A percentile compares a stretch with the other conserved stretches of the same genome.
phyloP scores from a whole-genome alignment of 35 echinoderm and acorn worm genomes.

The Heliocidaris erythrogramma region DNA sequence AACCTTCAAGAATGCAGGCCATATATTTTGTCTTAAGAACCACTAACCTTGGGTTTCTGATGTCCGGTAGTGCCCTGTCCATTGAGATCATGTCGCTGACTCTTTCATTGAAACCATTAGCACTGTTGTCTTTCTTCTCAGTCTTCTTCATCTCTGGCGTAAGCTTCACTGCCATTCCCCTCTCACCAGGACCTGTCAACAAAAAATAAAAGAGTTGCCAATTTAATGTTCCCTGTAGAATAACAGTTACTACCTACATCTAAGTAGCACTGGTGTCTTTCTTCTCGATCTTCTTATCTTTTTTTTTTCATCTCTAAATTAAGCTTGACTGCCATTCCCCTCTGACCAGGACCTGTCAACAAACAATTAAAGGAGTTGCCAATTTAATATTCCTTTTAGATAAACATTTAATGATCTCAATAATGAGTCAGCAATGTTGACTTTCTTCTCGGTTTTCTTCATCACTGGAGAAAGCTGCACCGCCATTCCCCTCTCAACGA shows the following conservation, averaged over 20 bases:
- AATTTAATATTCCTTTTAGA: too few relatives aligned
- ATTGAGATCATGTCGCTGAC: constrained; percentile 89
- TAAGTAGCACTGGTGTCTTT: not conserved
- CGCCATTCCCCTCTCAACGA: too few relatives aligned
- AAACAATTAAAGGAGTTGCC: too few relatives aligned
- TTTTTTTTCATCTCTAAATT: not conserved
- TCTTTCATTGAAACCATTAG: constrained; percentile 90
- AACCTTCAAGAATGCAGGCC: too few relatives aligned
- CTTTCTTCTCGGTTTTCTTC: too few relatives aligned
- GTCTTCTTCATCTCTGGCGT: constrained; percentile 68
- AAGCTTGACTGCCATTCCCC: too few relatives aligned
- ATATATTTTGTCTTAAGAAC: too few relatives aligned
- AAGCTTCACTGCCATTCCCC: constrained; percentile 58
- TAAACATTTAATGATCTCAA: too few relatives aligned
- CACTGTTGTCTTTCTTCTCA: constrained; percentile 65
- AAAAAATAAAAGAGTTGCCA: not conserved
- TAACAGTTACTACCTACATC: not conserved
- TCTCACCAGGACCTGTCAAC: constrained; percentile 86
- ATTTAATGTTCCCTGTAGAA: not conserved
- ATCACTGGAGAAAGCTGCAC: too few relatives aligned
- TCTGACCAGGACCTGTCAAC: too few relatives aligned
- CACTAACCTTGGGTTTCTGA: constrained; percentile 67
- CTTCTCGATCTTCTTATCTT: not conserved
- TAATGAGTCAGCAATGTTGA: too few relatives aligned
- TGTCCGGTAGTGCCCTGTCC: constrained; percentile 89